Evolutionary conservation across 2,797 vertebrate species (phyloP).

Genomic region (Lacerta agilis): DNA sequence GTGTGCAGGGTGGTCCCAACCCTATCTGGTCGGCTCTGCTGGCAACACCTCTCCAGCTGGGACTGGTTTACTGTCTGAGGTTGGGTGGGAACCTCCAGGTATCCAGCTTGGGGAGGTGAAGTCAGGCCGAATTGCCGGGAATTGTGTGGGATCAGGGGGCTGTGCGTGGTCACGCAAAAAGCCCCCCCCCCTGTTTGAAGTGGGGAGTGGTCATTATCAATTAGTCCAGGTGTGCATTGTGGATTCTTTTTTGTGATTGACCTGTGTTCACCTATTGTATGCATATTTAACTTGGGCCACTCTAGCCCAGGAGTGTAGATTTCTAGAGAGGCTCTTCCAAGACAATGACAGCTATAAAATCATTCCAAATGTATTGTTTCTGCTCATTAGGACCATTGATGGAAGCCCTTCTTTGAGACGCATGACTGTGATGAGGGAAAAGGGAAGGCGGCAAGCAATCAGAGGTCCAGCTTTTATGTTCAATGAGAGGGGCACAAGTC

Average conservation of each 20-base stretch:
- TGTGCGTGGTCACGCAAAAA: no score
- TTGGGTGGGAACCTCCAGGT: no score
- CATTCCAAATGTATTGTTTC: slow-evolving; percentile 9
- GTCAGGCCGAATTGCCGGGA: no score
- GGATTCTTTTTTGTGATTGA: background rate
- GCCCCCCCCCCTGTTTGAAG: no score
- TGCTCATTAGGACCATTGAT: slow-evolving; percentile 75
- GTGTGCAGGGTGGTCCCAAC: no score
- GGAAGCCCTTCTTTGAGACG: slow-evolving; percentile 79
- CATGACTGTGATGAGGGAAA: slow-evolving; percentile 84
- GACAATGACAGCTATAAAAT: background rate
- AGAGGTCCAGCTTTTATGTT: slow-evolving; percentile 90
- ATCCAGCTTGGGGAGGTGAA: no score
- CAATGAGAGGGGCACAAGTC: slow-evolving; percentile 82
- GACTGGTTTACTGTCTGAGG: no score
- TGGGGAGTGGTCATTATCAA: no score
- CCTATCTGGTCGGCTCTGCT: no score
- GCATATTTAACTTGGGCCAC: background rate
- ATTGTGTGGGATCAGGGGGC: no score
- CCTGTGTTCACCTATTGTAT: no score
- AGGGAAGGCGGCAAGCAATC: slow-evolving; percentile 86
- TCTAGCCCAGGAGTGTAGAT: background rate
- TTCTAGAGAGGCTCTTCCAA: background rate
- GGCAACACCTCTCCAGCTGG: no score
- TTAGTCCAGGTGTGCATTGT: background rate